Evolutionary conservation across 2,888 invertebrate genomes (phyloP).

Genomic region (Biston stratarius): DNA sequence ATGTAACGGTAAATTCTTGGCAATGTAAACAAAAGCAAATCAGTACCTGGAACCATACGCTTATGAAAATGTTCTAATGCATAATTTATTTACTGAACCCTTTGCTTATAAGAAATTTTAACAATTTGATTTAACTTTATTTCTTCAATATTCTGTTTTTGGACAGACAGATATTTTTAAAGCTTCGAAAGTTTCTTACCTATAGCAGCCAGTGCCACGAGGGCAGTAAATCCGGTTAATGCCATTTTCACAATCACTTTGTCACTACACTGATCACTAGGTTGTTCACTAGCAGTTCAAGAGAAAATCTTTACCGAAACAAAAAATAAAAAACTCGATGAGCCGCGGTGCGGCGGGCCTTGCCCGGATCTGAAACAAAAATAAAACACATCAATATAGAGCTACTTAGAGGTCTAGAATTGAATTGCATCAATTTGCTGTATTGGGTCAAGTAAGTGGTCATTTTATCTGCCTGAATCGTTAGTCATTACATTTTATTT

Average conservation of each 20-base stretch:
- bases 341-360: constrained; percentile 81
- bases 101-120: neutral
- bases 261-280: constrained; percentile 78
- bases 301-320: constrained; percentile 55
- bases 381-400: constrained; percentile 35
- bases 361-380: constrained; percentile 80
- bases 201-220: constrained; percentile 78
- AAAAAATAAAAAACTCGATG: constrained; percentile 58
- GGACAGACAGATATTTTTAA: neutral
- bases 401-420: constrained; percentile 20
- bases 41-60: neutral
- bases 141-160: neutral
- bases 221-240: constrained; percentile 69
- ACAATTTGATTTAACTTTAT: no score
- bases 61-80: neutral
- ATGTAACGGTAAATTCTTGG: constrained; percentile 16
- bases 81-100: neutral
- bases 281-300: constrained; percentile 62
- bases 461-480: constrained; percentile 2
- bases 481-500: constrained; percentile 17
- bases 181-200: constrained; percentile 68
- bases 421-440: constrained; percentile 28
- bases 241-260: constrained; percentile 73
- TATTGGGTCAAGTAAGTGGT: constrained; percentile 14
- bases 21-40: constrained; percentile 4